Percentiles rank a stretch among this genome's conserved stretches.
Evolutionary conservation across 2,888 invertebrate species (phyloP).

Genomic region (Coremacera marginata): DNA sequence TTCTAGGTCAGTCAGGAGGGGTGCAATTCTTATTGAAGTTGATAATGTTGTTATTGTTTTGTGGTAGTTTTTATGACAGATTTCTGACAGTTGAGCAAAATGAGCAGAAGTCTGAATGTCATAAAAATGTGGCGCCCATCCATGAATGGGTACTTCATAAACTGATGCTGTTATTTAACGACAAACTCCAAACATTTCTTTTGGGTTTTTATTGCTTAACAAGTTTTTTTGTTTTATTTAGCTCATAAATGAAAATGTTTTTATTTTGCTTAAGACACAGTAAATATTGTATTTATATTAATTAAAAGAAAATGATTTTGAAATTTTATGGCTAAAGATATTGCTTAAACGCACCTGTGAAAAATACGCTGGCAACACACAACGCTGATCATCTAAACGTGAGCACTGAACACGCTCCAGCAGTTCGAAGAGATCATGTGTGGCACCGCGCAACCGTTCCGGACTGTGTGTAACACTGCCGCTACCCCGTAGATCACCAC

Average conservation of each 20-base stretch:
- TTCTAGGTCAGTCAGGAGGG: slow-evolving; percentile 1
- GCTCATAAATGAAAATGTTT: too few species aligned
- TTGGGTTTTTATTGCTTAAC: too few species aligned
- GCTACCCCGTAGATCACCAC: slow-evolving; percentile 48
- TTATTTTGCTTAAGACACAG: too few species aligned
- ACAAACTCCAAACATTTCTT: too few species aligned
- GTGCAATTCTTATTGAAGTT: too few species aligned
- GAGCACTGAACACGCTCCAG: slow-evolving; percentile 95
- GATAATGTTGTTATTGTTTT: background rate
- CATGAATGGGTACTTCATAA: too few species aligned
- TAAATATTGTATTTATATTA: too few species aligned
- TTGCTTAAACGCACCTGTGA: slow-evolving; percentile 78
- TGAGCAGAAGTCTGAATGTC: background rate
- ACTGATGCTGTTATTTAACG: too few species aligned
- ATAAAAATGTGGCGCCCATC: too few species aligned
- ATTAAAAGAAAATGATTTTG: background rate
- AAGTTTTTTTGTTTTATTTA: too few species aligned
- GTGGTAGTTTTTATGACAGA: slow-evolving; percentile 6
- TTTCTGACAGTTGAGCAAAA: background rate
- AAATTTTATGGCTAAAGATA: background rate
- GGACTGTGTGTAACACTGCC: slow-evolving; percentile 67
- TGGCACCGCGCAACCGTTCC: slow-evolving; percentile 71
- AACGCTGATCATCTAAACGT: slow-evolving; percentile 96
- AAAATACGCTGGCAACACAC: slow-evolving; percentile 92
- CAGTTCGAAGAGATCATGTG: slow-evolving; percentile 89